Evolutionary conservation across 2,113 vertebrate genomes (phyloP).

Genomic region (Callorhinus ursinus): DNA sequence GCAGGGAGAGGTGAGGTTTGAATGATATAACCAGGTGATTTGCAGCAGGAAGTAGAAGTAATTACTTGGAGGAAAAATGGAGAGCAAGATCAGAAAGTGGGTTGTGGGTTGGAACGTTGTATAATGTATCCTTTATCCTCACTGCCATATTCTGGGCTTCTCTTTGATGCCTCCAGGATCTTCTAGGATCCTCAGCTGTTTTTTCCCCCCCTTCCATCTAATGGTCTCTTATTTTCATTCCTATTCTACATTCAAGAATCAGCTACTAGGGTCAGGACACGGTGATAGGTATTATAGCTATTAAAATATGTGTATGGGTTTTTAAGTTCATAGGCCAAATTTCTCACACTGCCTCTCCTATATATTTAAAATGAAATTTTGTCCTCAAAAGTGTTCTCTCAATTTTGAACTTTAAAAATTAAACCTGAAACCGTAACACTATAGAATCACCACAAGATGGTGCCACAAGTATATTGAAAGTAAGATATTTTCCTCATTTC

Average conservation of each 20-base stretch:
- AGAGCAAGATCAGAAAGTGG: background rate
- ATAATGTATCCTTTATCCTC: background rate
- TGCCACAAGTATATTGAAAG: constrained; percentile 59
- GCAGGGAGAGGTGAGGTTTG: rapidly evolving
- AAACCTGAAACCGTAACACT: constrained; percentile 15
- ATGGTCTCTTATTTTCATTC: background rate
- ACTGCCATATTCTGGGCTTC: background rate
- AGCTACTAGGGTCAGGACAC: background rate
- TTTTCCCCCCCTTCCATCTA: background rate
- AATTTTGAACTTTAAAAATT: constrained; percentile 25
- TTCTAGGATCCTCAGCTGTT: background rate
- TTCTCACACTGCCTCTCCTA: background rate
- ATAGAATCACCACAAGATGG: constrained; percentile 66
- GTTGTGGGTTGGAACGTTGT: background rate
- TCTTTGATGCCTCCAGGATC: background rate
- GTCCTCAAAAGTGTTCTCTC: background rate
- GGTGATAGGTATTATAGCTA: background rate
- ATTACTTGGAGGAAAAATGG: background rate
- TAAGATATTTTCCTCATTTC: background rate
- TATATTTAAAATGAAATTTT: constrained; percentile 29
- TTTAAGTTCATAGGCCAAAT: background rate
- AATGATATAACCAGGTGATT: background rate
- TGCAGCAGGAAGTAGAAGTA: background rate
- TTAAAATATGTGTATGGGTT: background rate
- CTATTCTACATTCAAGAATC: background rate